Evolutionary conservation across 2,113 vertebrate genomes (phyloP), one percentile per base, ranked within the genome.

Genomic region (Blennius ocellaris): DNA sequence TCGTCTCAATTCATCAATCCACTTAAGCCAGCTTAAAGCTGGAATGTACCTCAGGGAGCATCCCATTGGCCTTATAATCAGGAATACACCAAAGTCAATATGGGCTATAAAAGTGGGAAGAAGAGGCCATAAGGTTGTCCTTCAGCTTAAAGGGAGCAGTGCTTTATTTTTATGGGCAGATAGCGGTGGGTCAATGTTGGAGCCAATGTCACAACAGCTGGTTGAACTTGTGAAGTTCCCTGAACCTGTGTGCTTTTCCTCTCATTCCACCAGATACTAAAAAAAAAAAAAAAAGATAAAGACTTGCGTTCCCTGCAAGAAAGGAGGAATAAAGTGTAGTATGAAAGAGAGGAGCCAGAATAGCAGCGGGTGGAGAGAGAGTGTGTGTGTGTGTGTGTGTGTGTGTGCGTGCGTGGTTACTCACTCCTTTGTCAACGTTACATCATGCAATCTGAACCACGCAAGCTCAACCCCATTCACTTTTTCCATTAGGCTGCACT

Each of bases 381-480:
- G n/a, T n/a, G n/a, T n/a, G n/a, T n/a, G n/a, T n/a, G n/a, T n/a
- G n/a, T n/a, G n/a, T n/a, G n/a, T n/a, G n/a, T n/a, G n/a, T n/a
- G n/a, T 4, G 52, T 73, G 82, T 76, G 82, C 67, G 87, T 64
- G 74, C 53, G 69, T 80, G 80, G 85, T 90, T 89, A 92, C 88
- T 87, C 85, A 88, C 83, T 84, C 87, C 86, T 91, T 92, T 93
- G 89, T 93, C 90, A 90, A 66, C 78, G 87, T 90, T 92, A 92
- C 89, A 91, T 93, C 89, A 91, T 88, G 88, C 90, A 91, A 91
- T 70, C 82, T 87, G 76, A 90, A 86, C 84, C 83, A 84, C 73
- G 81, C 82, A 73, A 30, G 80, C 86, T 82, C 74, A 15, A 30
- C 53, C 77, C 86, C 88, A 92, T 92, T 91, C 89, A 90, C 88